phyloP scores from a whole-genome alignment of 2,888 invertebrate genomes.

The Tanaodytes sp. region DNA sequence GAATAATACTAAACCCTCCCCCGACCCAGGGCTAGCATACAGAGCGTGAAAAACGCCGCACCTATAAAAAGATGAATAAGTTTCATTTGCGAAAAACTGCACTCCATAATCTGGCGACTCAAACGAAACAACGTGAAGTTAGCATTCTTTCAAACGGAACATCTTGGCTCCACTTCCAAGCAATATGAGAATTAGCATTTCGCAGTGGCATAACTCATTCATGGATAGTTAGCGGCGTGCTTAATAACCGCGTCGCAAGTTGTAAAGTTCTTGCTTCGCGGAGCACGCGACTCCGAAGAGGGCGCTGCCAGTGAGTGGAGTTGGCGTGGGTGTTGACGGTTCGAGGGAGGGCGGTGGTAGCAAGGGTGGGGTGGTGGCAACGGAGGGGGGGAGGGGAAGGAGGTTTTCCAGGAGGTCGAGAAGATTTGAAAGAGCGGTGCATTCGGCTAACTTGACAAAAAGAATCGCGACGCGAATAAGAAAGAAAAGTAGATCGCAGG shows the following conservation, averaged over 20 bases:
- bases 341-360: no score
- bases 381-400: conserved; percentile 10
- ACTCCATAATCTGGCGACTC: conserved; percentile 5
- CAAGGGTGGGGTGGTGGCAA: no score
- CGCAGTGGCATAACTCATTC: conserved; percentile 69
- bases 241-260: conserved; percentile 68
- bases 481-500: conserved; percentile 36
- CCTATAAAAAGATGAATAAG: not conserved
- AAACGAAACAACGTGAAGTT: not conserved
- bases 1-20: no score
- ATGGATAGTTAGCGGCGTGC: conserved; percentile 71
- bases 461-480: conserved; percentile 39
- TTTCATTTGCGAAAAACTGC: conserved; percentile 7
- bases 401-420: no score
- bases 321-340: no score
- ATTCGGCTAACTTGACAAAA: conserved; percentile 42
- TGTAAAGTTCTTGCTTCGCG: conserved; percentile 44
- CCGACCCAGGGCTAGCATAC: not conserved
- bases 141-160: conserved; percentile 24
- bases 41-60: not conserved
- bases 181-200: conserved; percentile 65
- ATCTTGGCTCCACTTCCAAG: conserved; percentile 48
- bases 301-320: conserved; percentile 8
- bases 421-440: conserved; percentile 18
- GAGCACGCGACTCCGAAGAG: conserved; percentile 32